phyloP scores from a whole-genome alignment of 2,888 invertebrate species.

The Cosmorhoe ocellata region DNA sequence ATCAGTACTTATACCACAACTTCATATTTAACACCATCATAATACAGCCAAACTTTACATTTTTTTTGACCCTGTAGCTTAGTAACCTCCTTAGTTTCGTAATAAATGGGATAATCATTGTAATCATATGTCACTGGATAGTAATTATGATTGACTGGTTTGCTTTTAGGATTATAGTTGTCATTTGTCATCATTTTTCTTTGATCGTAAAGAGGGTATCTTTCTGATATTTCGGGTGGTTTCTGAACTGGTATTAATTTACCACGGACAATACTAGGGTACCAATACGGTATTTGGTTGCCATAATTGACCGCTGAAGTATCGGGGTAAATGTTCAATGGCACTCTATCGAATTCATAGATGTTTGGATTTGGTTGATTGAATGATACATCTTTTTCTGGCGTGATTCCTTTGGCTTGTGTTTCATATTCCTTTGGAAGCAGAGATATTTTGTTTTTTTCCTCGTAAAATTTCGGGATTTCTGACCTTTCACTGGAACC shows the following conservation, averaged over 20 bases:
- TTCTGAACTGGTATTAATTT: conserved; percentile 23
- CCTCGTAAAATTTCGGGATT: not conserved
- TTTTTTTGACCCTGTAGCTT: conserved; percentile 47
- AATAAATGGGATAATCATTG: conserved; percentile 40
- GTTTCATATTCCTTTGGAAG: conserved; percentile 27
- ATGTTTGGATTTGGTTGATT: conserved; percentile 16
- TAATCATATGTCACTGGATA: conserved; percentile 30
- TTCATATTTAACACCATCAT: conserved; percentile 65
- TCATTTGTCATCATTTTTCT: conserved; percentile 21
- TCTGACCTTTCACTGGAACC: conserved; percentile 8
- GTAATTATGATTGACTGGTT: conserved; percentile 23
- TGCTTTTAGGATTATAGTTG: conserved; percentile 25
- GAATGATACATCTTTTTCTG: conserved; percentile 11
- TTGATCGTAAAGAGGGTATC: conserved; percentile 20
- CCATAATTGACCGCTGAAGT: conserved; percentile 8
- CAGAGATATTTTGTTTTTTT: conserved; percentile 19
- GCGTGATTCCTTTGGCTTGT: conserved; percentile 24
- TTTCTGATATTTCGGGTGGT: conserved; percentile 13
- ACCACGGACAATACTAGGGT: conserved; percentile 25
- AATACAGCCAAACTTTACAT: conserved; percentile 64
- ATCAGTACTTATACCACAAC: conserved; percentile 35
- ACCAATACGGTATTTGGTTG: conserved; percentile 25
- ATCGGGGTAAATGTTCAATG: conserved; percentile 15
- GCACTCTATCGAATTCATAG: conserved; percentile 16
- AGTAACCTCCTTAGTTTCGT: conserved; percentile 46